phyloP scores from a whole-genome alignment of 92 coral and sea anemone genomes.

The Zoanthus sociatus region DNA sequence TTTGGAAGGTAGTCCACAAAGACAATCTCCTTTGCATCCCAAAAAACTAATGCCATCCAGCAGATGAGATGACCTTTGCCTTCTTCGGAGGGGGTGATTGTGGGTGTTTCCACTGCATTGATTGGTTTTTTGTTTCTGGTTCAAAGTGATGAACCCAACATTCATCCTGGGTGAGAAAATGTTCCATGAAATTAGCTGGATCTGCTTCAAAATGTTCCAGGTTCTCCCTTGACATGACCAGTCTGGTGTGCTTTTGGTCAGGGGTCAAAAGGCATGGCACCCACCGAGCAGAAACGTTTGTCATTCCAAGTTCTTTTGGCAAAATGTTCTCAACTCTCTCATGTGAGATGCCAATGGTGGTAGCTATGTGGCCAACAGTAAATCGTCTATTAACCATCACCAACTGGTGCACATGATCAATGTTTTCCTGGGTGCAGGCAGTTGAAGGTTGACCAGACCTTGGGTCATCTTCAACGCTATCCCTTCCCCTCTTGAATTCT shows the following conservation, averaged over 20 bases:
- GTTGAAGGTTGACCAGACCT: too few species aligned
- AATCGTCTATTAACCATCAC: too few species aligned
- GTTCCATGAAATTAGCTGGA: background rate
- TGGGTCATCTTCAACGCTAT: too few species aligned
- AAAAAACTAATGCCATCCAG: background rate
- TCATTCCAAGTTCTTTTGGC: background rate
- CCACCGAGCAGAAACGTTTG: background rate
- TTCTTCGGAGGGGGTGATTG: background rate
- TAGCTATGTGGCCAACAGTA: too few species aligned
- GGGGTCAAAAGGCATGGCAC: background rate
- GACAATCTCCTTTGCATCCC: background rate
- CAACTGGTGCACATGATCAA: too few species aligned
- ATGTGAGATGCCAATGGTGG: background rate
- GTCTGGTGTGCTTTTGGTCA: background rate
- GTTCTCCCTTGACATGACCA: background rate
- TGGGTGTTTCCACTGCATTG: background rate
- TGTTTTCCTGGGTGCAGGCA: too few species aligned
- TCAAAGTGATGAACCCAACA: background rate
- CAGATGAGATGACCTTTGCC: background rate
- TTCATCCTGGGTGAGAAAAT: background rate
- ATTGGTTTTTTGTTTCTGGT: background rate
- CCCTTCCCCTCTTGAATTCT: too few species aligned
- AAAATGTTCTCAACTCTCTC: background rate
- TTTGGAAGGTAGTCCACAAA: background rate
- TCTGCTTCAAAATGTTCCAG: background rate